These are phyloP conservation scores for Agrochola macilenta DNA, from an alignment of 2,888 invertebrate species.

Conservation along the genomic window DNA sequence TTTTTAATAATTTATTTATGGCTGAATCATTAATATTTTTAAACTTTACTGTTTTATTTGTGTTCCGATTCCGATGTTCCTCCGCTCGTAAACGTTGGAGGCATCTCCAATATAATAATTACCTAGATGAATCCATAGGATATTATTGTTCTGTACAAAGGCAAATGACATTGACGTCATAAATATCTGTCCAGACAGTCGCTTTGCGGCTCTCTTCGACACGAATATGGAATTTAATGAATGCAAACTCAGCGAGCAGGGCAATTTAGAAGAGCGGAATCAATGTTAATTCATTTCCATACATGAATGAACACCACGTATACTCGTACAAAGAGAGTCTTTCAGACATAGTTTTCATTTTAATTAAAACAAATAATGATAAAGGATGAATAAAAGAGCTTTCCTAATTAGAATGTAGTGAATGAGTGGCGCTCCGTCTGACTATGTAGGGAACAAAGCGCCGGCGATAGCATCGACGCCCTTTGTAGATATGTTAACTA, in stretches of 20 bases:
- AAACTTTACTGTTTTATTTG: slow-evolving; percentile 64
- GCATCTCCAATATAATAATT: slow-evolving; percentile 47
- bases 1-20: slow-evolving; percentile 25
- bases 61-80: slow-evolving; percentile 52
- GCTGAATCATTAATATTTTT: slow-evolving; percentile 56
- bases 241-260: slow-evolving; percentile 8
- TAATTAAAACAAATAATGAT: slow-evolving; percentile 45
- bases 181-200: slow-evolving; percentile 42
- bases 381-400: slow-evolving; percentile 6
- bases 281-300: slow-evolving; percentile 26
- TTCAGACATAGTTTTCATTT: neutral
- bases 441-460: slow-evolving; percentile 34
- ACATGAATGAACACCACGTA: slow-evolving; percentile 23
- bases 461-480: slow-evolving; percentile 31
- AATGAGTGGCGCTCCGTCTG: slow-evolving; percentile 31
- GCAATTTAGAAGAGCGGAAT: slow-evolving; percentile 9
- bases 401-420: slow-evolving; percentile 47
- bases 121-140: slow-evolving; percentile 33
- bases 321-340: neutral
- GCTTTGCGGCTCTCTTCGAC: slow-evolving; percentile 20
- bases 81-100: slow-evolving; percentile 54
- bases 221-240: slow-evolving; percentile 25
- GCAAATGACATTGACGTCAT: slow-evolving; percentile 57
- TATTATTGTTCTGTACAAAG: slow-evolving; percentile 46
- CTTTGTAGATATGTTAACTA: slow-evolving; percentile 36